Evolutionary conservation across 2,888 invertebrate genomes (phyloP), one percentile per base, ranked within the genome.

Genomic region (Dasysyrphus tricinctus): DNA sequence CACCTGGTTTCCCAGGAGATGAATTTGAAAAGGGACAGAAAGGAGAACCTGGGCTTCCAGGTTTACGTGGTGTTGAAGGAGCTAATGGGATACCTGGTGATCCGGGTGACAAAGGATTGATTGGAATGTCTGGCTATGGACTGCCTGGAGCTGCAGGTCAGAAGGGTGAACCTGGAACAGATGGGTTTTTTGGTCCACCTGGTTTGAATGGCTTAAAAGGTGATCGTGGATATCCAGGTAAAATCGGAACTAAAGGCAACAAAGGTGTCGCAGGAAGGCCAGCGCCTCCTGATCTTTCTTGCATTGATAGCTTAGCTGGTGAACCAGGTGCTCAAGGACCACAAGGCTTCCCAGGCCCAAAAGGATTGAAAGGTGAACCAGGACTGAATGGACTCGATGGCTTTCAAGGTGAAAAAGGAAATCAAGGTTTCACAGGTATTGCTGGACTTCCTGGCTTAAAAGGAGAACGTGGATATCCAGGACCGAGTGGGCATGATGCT

Each of bases 1-100:
- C 91, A 54, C 96, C 96, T 93, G 97, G 97, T 89, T 95, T 96
- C 90, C 94, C 97, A n/a, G 97, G 97, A 2, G 93, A 94, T 88
- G 95, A 95, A 44, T 95, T 97, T 2, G 96, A 96, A 90, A 97
- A 96, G 91, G 97, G 97, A 82, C 95, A 96, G 89, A 97, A 97
- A 90, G 98, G 98, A 89, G 96, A 97, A 89, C 94, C 95, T 32
- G 98, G 97, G 65, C 89, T 93, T 74, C 93, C 95, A 24, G 93
- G 93, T 3, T 73, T 92, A 5, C 90, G 92, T 14, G 97, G 97
- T 73, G 95, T 95, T 88, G 95, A 96, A n/a, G 97, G 97, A 73
- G 91, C 93, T 42, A 95, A 95, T 12, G 97, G 97, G 65, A 92
- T 93, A 82, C 93, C 94, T 86, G 97, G 97, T 14, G 91, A 92